Conservation (phyloP, 2,797 vertebrate genomes). For the Chromobotia macracanthus region DNA sequence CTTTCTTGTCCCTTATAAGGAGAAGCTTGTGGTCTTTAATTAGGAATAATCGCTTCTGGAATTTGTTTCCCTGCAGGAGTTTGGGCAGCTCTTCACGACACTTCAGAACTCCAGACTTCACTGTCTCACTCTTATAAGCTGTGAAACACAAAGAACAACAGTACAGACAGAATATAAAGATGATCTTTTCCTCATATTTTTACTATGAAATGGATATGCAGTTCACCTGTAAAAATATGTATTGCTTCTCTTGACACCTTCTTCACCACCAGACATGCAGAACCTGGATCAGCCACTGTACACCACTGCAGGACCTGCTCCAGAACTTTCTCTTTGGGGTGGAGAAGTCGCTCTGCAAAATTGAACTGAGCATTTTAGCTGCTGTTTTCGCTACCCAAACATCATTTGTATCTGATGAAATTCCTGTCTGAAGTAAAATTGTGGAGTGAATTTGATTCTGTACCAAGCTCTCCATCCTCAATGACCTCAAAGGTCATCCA, state of each 20-base stretch:
- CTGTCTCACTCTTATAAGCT: constrained; percentile 86
- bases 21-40: constrained; percentile 85
- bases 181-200: no score
- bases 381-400: not conserved
- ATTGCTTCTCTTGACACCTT: constrained; percentile 86
- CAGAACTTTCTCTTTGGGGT: constrained; percentile 94
- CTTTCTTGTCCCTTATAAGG: constrained; percentile 94
- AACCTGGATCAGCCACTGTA: constrained; percentile 89
- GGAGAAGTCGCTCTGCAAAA: constrained; percentile 86
- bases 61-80: constrained; percentile 88
- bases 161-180: not conserved
- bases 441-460: constrained; percentile 54
- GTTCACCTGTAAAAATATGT: constrained; percentile 91
- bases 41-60: constrained; percentile 93
- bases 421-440: not conserved
- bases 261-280: constrained; percentile 89
- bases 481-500: constrained; percentile 95
- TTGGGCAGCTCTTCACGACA: constrained; percentile 92
- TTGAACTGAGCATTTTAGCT: not conserved
- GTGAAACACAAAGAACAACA: constrained; percentile 12
- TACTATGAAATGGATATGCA: no score
- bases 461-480: constrained; percentile 93
- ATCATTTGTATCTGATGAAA: not conserved
- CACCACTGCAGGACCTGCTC: constrained; percentile 97
- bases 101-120: constrained; percentile 86